Conservation (phyloP, 2,888 invertebrate species). For the Archaeoteleia sp. region DNA sequence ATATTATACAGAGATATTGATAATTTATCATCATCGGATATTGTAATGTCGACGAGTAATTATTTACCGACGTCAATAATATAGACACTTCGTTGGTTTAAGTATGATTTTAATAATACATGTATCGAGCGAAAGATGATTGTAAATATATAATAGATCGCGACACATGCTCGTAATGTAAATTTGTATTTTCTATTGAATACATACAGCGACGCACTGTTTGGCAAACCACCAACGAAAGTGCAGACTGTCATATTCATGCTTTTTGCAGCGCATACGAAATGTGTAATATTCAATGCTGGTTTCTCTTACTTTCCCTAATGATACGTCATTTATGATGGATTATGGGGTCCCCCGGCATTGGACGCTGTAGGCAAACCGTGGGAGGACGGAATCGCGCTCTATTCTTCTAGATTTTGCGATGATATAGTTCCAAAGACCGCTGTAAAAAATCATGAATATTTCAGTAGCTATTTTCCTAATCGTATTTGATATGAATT, state of each 20-base stretch:
- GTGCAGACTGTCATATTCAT: constrained; percentile 5
- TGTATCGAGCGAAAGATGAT: too few species aligned
- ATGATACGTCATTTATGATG: constrained; percentile 41
- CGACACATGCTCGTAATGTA: too few species aligned
- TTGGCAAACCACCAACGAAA: constrained; percentile 34
- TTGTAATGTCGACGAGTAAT: too few species aligned
- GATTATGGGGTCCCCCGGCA: constrained; percentile 12
- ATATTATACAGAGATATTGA: too few species aligned
- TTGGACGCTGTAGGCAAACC: constrained; percentile 7
- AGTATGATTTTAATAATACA: neutral
- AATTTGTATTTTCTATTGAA: too few species aligned
- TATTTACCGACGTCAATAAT: too few species aligned
- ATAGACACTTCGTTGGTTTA: neutral
- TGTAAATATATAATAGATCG: neutral
- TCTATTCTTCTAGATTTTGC: constrained; percentile 19
- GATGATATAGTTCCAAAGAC: too few species aligned
- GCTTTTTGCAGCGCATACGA: constrained; percentile 20
- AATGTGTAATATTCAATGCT: constrained; percentile 15
- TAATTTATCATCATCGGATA: too few species aligned
- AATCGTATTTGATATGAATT: too few species aligned
- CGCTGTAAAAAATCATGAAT: constrained; percentile 26
- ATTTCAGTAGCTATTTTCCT: constrained; percentile 24
- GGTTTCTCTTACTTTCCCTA: constrained; percentile 42
- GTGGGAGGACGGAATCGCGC: constrained; percentile 11
- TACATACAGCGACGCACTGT: neutral